Evolutionary conservation across 2,113 vertebrate species (phyloP).

Genomic region (Cephalopterus ornatus): DNA sequence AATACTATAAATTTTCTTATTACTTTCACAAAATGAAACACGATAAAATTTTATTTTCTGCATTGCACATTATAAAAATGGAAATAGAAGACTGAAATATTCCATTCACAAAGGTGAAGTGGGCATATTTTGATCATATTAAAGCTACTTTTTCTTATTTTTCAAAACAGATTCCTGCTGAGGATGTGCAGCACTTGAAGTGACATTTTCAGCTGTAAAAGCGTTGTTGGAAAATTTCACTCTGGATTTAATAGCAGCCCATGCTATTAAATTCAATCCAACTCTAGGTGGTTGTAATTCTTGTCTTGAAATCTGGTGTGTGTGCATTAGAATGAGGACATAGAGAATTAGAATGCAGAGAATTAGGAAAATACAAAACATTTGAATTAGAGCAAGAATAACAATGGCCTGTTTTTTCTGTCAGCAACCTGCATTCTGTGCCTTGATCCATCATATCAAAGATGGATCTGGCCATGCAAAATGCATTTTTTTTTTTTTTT

Average conservation of each 20-base stretch:
- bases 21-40: background rate
- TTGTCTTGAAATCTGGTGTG: background rate
- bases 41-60: background rate
- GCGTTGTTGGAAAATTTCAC: background rate
- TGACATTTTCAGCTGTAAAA: background rate
- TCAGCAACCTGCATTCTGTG: background rate
- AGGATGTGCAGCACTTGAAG: background rate
- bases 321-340: background rate
- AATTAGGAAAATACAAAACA: background rate
- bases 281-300: background rate
- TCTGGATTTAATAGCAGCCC: background rate
- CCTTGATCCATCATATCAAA: background rate
- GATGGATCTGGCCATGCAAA: background rate
- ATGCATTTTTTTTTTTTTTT: accelerated
- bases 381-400: background rate
- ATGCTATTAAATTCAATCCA: background rate
- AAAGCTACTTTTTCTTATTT: background rate
- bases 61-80: background rate
- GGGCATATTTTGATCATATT: background rate
- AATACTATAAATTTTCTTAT: slow-evolving; percentile 6
- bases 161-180: background rate
- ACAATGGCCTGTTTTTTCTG: background rate
- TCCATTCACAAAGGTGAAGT: background rate
- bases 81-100: background rate
- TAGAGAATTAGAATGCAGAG: background rate